Percentiles rank a stretch among this genome's conserved stretches.
Conservation (phyloP, 2,888 invertebrate species). For the Drosophila siamana region DNA sequence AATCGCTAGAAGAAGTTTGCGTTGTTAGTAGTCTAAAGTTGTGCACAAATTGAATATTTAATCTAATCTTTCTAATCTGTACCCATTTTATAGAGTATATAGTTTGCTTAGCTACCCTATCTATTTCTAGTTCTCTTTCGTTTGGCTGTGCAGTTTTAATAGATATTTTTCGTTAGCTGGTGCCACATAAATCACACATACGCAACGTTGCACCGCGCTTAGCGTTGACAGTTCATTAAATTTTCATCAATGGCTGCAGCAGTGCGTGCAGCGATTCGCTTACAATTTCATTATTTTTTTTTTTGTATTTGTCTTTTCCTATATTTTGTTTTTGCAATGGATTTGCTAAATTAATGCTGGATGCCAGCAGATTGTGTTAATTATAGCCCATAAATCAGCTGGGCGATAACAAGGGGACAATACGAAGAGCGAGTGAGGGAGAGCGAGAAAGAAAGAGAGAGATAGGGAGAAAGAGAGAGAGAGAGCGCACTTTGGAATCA, state of each 20-base stretch:
- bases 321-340: conserved; percentile 30
- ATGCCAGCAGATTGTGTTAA: conserved; percentile 60
- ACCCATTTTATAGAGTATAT: background rate
- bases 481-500: too few relatives aligned
- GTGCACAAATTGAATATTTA: too few relatives aligned
- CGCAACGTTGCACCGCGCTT: conserved; percentile 59
- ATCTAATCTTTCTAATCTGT: too few relatives aligned
- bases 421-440: background rate
- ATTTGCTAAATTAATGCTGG: conserved; percentile 65
- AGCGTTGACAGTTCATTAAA: conserved; percentile 75
- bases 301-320: background rate
- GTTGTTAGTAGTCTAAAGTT: too few relatives aligned
- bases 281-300: conserved; percentile 19
- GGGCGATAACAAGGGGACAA: background rate
- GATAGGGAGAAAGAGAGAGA: background rate
- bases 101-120: background rate
- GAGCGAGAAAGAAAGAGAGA: background rate
- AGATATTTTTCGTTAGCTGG: conserved; percentile 31
- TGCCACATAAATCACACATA: conserved; percentile 69
- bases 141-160: conserved; percentile 27
- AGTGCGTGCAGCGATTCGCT: conserved; percentile 36
- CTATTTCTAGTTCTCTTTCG: background rate
- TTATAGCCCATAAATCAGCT: conserved; percentile 65
- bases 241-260: conserved; percentile 58
- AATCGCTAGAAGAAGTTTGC: too few relatives aligned